Evolutionary conservation across 2,113 vertebrate species (phyloP).

Genomic region (Elaphurus davidianus): DNA sequence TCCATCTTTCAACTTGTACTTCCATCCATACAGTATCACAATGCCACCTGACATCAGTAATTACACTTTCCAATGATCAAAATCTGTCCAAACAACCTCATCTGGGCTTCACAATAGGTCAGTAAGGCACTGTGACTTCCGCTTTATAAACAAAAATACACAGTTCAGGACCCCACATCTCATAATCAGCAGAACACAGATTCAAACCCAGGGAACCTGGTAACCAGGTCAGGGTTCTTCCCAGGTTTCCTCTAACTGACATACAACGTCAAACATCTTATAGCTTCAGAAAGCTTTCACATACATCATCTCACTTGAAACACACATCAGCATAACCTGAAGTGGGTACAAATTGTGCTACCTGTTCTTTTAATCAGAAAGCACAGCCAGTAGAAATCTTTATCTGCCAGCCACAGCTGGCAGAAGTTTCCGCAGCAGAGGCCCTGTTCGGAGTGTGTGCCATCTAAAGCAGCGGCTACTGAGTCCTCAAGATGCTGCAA

Average conservation of each 20-base stretch:
- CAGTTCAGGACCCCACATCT: neutral
- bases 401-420: neutral
- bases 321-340: accelerated
- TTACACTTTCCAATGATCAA: neutral
- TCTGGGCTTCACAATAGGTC: neutral
- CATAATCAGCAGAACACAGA: neutral
- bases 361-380: neutral
- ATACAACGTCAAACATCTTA: neutral
- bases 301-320: neutral
- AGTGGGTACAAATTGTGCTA: neutral
- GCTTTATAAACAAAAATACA: neutral
- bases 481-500: neutral
- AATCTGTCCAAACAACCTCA: neutral
- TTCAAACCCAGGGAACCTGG: neutral
- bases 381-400: neutral
- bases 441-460: neutral
- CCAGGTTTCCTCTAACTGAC: neutral
- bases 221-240: neutral
- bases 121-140: neutral
- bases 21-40: neutral
- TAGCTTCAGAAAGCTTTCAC: neutral
- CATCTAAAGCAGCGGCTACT: neutral
- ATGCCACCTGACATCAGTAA: neutral
- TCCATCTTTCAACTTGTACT: neutral
- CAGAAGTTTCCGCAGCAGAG: neutral